Evolutionary conservation across 2,888 invertebrate genomes (phyloP), one percentile per base, ranked within the genome.

Genomic region (Pogonocherus hispidulus): DNA sequence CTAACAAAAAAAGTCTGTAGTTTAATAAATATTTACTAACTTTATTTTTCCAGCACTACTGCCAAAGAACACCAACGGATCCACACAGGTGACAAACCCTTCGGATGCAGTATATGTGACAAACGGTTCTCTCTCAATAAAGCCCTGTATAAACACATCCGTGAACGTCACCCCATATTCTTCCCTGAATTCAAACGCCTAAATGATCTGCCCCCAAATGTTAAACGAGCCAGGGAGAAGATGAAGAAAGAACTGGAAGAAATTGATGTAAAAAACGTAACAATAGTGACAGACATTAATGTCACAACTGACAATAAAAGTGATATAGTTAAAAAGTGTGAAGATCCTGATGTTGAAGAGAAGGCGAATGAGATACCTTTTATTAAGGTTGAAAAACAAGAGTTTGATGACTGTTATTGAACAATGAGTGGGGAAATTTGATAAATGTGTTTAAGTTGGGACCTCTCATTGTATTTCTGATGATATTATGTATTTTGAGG

Each of bases 1-100:
- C n/a, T n/a, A n/a, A n/a, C n/a, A n/a, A 9, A 46, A 23, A 14
- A 16, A 16, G 14, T 54, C 3, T n/a, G 23, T 54, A 35, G 0
- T 19, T 19, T 16, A 19, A 23, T 4, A 1, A 35, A 37, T 0
- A 1, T 55, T 14, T 47, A 20, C 37, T 37, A 52, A 11, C 51
- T 20, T 18, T 49, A 8, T 67, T 57, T 52, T 73, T 73, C 49
- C 35, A 78, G 84, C 62, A 83, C 83, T 6, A 83, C 82, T 1
- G 81, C 80, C 22, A 83, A 84, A 72, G 84, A 84, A 66, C 84
- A 84, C 63, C 69, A 73, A 64, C 72, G 79, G 52, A 76, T 80
- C n/a, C 84, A 84, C 62, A 81, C 83, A 0, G 81, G 81, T 2
- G 83, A 82, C 63, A 82, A 80, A 67, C 83, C 84, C 0, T 84